Evolutionary conservation across 1,140 invertebrate species (phyloP).

Genomic region (Papilio aristodemus): DNA sequence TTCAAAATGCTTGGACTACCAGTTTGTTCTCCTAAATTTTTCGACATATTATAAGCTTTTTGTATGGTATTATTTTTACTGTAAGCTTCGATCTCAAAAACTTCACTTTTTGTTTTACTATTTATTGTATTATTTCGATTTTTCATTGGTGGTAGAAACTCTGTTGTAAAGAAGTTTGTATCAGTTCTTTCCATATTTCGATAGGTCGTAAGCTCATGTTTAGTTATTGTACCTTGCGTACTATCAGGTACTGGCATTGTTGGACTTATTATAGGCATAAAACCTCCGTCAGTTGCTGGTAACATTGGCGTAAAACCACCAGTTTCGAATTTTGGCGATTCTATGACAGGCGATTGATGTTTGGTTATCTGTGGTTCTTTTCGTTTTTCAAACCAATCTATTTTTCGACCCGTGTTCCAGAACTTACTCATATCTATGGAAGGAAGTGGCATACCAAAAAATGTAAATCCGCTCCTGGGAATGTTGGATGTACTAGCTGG

Average conservation of each 20-base stretch:
- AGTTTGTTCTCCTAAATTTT: conserved; percentile 70
- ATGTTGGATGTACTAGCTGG: conserved; percentile 56
- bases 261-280: conserved; percentile 85
- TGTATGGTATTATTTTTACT: conserved; percentile 63
- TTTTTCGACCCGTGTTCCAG: conserved; percentile 80
- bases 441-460: conserved; percentile 91
- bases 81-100: conserved; percentile 69
- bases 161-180: conserved; percentile 43
- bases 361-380: conserved; percentile 63
- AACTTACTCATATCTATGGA: conserved; percentile 85
- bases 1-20: conserved; percentile 58
- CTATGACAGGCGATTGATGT: conserved; percentile 75
- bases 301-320: conserved; percentile 87
- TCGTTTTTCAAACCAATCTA: conserved; percentile 71
- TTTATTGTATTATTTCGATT: conserved; percentile 58
- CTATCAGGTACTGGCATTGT: conserved; percentile 48
- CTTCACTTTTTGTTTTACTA: conserved; percentile 70
- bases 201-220: conserved; percentile 39
- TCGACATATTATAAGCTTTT: conserved; percentile 69
- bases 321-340: conserved; percentile 84
- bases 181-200: conserved; percentile 45
- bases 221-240: conserved; percentile 8
- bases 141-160: conserved; percentile 49
- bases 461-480: conserved; percentile 84
- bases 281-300: conserved; percentile 85